Evolutionary conservation across 2,888 invertebrate genomes (phyloP).

Genomic region (Tachystola acroxantha): DNA sequence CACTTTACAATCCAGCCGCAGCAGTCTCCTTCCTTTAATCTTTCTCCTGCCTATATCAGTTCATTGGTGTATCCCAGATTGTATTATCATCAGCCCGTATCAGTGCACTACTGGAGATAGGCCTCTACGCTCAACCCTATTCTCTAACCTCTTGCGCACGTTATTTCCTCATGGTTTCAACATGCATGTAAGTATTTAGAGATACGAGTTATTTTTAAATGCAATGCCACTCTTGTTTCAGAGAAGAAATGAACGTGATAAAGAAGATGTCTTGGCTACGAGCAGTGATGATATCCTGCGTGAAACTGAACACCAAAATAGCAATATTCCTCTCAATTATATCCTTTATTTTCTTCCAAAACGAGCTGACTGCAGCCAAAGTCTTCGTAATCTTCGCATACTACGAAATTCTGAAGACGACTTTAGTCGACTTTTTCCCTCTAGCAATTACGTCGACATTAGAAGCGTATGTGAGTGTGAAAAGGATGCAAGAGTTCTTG

Average conservation of each 20-base stretch:
- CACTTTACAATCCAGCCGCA: too few species aligned
- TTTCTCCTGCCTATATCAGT: too few species aligned
- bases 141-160: too few species aligned
- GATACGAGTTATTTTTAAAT: too few species aligned
- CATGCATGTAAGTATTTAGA: too few species aligned
- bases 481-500: constrained; percentile 83
- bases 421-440: constrained; percentile 89
- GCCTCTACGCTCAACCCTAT: too few species aligned
- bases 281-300: constrained; percentile 83
- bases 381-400: constrained; percentile 89
- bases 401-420: constrained; percentile 87
- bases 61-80: too few species aligned
- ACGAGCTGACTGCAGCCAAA: constrained; percentile 84
- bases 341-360: constrained; percentile 80
- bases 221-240: too few species aligned
- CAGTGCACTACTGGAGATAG: too few species aligned
- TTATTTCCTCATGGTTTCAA: too few species aligned
- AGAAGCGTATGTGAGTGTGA: constrained; percentile 86
- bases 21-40: too few species aligned
- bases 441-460: constrained; percentile 86
- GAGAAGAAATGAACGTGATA: constrained; percentile 84
- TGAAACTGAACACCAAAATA: constrained; percentile 87
- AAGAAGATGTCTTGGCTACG: constrained; percentile 82
- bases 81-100: too few species aligned
- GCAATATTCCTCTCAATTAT: constrained; percentile 87